These are phyloP conservation scores for Ictalurus furcatus DNA, from an alignment of 2,113 vertebrate genomes.

Conservation along the genomic window DNA sequence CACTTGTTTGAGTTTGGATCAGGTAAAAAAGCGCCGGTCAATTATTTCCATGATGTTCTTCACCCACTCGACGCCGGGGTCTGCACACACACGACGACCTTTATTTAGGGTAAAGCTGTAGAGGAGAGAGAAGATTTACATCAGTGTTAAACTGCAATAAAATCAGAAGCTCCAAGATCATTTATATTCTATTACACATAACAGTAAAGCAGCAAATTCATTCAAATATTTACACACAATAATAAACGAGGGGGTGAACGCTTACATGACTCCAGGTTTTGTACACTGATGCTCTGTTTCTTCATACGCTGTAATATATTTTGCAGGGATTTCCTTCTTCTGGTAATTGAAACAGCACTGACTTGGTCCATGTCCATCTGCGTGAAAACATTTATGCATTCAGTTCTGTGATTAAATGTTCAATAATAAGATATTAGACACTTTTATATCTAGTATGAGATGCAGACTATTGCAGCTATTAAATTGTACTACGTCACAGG, in stretches of 20 bases:
- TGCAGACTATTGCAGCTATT: background rate
- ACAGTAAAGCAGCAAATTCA: too few relatives aligned
- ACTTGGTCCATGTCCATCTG: background rate
- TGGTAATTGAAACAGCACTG: background rate
- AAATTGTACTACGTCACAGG: background rate
- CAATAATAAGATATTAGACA: background rate
- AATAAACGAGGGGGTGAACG: too few relatives aligned
- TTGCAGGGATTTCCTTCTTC: background rate
- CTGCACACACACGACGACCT: background rate
- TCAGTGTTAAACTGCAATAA: too few relatives aligned
- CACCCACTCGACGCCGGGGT: background rate
- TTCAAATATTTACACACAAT: too few relatives aligned
- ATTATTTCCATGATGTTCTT: background rate
- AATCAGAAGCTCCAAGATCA: too few relatives aligned
- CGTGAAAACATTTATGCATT: background rate
- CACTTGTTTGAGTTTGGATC: background rate
- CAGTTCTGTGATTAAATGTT: background rate
- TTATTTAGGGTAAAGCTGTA: background rate
- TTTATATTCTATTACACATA: too few relatives aligned
- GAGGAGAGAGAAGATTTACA: background rate
- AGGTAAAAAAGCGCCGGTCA: background rate
- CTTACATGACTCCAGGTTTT: background rate
- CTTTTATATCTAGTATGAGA: background rate
- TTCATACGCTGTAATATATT: background rate
- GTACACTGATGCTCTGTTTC: background rate